A percentile compares a stretch with the other conserved stretches of the same genome.
phyloP scores from a whole-genome alignment of 1,140 invertebrate genomes.

The Papilio polytes region DNA sequence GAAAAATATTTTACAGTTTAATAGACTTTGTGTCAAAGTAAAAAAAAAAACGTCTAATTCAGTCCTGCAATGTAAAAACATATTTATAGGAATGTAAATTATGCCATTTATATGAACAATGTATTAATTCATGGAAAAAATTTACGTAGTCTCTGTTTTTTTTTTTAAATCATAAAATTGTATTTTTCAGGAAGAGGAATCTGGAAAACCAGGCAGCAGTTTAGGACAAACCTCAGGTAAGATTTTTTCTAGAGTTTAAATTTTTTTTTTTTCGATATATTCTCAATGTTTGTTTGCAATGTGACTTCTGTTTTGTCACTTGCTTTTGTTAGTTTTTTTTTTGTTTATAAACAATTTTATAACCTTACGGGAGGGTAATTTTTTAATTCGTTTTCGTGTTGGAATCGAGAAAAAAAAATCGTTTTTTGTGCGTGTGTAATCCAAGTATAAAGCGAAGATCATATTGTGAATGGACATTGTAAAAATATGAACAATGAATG shows the following conservation, averaged over 20 bases:
- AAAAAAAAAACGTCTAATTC: no score
- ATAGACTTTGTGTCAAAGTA: no score
- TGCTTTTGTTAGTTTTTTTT: slow-evolving; percentile 56
- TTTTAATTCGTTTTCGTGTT: slow-evolving; percentile 28
- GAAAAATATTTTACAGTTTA: no score
- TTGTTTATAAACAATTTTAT: slow-evolving; percentile 40
- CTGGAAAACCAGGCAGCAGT: slow-evolving; percentile 73
- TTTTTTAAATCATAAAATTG: slow-evolving; percentile 7
- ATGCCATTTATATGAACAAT: no score
- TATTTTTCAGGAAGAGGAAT: slow-evolving; percentile 68
- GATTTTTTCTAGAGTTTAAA: slow-evolving; percentile 45
- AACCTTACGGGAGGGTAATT: slow-evolving; percentile 12
- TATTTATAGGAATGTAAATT: no score
- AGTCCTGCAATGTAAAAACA: no score
- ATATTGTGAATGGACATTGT: slow-evolving; percentile 80
- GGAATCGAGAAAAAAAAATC: slow-evolving; percentile 6
- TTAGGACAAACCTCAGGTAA: slow-evolving; percentile 73
- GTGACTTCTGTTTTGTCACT: slow-evolving; percentile 73
- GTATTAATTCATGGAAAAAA: no score
- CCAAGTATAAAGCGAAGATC: slow-evolving; percentile 67
- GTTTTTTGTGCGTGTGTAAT: slow-evolving; percentile 24
- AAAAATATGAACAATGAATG: slow-evolving; percentile 67
- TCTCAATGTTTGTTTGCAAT: slow-evolving; percentile 79
- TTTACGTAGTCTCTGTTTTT: neutral
- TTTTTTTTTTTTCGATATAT: slow-evolving; percentile 47